A percentile compares a stretch with the other conserved stretches of the same genome.
Evolutionary conservation across 2,113 vertebrate genomes (phyloP).

Genomic region (Prochilodus magdalenae): DNA sequence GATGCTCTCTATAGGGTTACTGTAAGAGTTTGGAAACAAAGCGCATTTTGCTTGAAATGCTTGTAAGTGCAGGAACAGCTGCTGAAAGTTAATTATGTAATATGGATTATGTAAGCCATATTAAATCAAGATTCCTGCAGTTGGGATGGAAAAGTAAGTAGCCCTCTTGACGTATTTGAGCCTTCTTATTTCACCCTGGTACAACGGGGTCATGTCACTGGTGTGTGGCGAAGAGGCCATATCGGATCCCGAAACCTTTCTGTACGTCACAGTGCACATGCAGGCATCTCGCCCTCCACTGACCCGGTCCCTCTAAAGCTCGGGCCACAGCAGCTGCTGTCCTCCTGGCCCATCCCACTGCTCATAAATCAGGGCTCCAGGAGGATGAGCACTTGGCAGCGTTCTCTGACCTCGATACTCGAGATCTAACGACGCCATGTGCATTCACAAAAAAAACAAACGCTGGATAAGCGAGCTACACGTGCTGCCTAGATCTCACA

Average conservation of each 20-base stretch:
- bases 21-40: constrained; percentile 21
- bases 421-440: constrained; percentile 12
- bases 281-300: constrained; percentile 12
- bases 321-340: constrained; percentile 37
- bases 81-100: constrained; percentile 25
- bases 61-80: constrained; percentile 9
- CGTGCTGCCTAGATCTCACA: neutral
- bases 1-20: constrained; percentile 21
- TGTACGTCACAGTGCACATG: constrained; percentile 46
- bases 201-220: constrained; percentile 14
- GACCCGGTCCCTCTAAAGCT: constrained; percentile 28
- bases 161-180: constrained; percentile 3
- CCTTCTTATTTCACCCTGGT: constrained; percentile 39
- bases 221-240: constrained; percentile 26
- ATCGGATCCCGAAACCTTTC: constrained; percentile 24
- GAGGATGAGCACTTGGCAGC: constrained; percentile 5
- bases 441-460: neutral
- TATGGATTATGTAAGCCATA: constrained; percentile 38
- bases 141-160: constrained; percentile 6
- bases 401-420: constrained; percentile 19
- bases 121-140: constrained; percentile 30
- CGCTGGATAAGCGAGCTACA: neutral
- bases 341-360: constrained; percentile 1
- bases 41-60: constrained; percentile 24
- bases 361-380: constrained; percentile 39